Evolutionary conservation across 2,113 vertebrate species (phyloP).

Genomic region (Galbula dea): DNA sequence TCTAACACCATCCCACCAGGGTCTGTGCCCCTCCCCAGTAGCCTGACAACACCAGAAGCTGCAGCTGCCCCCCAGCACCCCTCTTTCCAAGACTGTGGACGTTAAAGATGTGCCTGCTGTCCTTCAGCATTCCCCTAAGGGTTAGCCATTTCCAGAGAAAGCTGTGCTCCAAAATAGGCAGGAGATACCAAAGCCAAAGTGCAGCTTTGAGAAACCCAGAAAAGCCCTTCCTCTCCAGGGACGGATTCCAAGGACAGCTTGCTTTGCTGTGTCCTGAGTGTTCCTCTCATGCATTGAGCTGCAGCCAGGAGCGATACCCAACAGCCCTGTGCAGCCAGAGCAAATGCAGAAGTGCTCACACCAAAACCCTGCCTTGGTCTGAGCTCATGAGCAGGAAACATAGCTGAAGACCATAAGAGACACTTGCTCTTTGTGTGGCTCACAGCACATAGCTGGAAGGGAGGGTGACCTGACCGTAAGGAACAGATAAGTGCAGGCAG

Average conservation of each 20-base stretch:
- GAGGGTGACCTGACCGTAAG: neutral
- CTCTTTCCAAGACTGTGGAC: neutral
- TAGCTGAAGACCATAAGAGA: neutral
- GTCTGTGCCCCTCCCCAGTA: neutral
- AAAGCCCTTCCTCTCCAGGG: neutral
- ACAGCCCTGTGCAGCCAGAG: neutral
- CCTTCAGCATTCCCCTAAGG: neutral
- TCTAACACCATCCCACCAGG: neutral
- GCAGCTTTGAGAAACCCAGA: neutral
- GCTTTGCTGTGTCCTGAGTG: rapidly evolving
- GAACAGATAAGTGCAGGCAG: neutral
- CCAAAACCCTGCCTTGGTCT: rapidly evolving
- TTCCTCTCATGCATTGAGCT: neutral
- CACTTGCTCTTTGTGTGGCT: neutral
- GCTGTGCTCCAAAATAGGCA: neutral
- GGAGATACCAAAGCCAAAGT: neutral
- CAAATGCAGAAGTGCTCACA: rapidly evolving
- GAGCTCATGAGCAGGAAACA: neutral
- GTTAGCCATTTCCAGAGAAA: neutral
- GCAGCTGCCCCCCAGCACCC: neutral
- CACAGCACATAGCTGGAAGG: neutral
- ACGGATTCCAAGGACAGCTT: neutral
- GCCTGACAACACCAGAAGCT: neutral
- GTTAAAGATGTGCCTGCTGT: neutral
- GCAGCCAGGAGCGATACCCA: neutral